Percentiles rank a stretch among this genome's conserved stretches.
Evolutionary conservation across 2,113 vertebrate genomes (phyloP).

Genomic region (Xiphorhynchus elegans): DNA sequence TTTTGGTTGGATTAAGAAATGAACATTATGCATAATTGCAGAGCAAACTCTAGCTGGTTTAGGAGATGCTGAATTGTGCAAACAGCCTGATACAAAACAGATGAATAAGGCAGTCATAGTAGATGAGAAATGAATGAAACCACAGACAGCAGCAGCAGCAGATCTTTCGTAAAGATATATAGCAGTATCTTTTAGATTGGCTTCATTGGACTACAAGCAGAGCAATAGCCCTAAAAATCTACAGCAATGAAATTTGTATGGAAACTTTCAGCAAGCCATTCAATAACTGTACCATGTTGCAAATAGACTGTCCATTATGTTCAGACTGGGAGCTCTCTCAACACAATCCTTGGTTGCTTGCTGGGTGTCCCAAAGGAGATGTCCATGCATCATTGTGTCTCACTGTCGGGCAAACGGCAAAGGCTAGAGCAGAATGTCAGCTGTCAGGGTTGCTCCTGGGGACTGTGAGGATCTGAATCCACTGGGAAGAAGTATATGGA

Average conservation of each 20-base stretch:
- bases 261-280: background rate
- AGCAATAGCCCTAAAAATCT: background rate
- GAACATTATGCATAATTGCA: background rate
- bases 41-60: background rate
- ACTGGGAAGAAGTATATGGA: background rate
- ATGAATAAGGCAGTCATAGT: background rate
- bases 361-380: background rate
- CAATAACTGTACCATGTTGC: rapidly evolving
- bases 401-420: background rate
- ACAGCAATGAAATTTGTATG: background rate
- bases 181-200: background rate
- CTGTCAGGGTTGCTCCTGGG: background rate
- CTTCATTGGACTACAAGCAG: background rate
- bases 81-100: background rate
- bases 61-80: background rate
- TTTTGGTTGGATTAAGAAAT: background rate
- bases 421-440: background rate
- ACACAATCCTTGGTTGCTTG: background rate
- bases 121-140: background rate
- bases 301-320: background rate
- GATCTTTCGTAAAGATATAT: background rate
- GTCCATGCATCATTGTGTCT: background rate
- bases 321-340: background rate
- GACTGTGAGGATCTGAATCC: background rate
- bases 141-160: background rate